Evolutionary conservation across 2,797 vertebrate genomes (phyloP).

Genomic region (Nyctalus aviator): DNA sequence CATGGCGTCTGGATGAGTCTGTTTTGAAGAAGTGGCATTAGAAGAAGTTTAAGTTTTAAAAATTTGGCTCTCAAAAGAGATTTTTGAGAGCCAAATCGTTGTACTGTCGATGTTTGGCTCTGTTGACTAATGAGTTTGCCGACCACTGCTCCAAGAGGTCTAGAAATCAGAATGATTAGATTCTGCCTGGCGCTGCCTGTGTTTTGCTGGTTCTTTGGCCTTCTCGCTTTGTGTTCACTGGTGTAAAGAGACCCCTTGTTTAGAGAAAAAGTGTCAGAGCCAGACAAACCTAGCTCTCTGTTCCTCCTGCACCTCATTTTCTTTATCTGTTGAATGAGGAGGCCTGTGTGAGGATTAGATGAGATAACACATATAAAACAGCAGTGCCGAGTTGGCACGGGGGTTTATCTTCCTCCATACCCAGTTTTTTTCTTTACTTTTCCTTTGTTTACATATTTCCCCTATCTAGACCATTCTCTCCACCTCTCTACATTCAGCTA

Average conservation of each 20-base stretch:
- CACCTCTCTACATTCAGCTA: background rate
- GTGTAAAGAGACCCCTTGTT: background rate
- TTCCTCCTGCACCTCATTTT: background rate
- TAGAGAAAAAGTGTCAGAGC: background rate
- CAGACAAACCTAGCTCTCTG: constrained; percentile 30
- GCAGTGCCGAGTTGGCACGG: background rate
- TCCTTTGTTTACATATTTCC: background rate
- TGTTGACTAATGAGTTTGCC: too few relatives aligned
- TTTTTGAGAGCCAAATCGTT: too few relatives aligned
- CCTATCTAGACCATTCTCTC: background rate
- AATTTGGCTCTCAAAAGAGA: too few relatives aligned
- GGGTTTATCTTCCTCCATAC: background rate
- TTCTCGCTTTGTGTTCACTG: constrained; percentile 4
- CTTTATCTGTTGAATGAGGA: constrained; percentile 53
- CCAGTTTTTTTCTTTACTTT: background rate
- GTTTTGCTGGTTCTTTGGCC: background rate
- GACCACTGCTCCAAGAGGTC: background rate
- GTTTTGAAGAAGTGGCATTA: too few relatives aligned
- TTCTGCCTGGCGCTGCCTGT: background rate
- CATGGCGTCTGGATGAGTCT: too few relatives aligned
- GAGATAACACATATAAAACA: background rate
- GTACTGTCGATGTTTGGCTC: too few relatives aligned
- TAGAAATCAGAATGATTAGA: constrained; percentile 27
- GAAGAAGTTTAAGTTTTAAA: too few relatives aligned
- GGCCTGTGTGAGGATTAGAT: constrained; percentile 18